Conservation (phyloP, 1,140 invertebrate genomes). For the Caenorhabditis elegans region DNA sequence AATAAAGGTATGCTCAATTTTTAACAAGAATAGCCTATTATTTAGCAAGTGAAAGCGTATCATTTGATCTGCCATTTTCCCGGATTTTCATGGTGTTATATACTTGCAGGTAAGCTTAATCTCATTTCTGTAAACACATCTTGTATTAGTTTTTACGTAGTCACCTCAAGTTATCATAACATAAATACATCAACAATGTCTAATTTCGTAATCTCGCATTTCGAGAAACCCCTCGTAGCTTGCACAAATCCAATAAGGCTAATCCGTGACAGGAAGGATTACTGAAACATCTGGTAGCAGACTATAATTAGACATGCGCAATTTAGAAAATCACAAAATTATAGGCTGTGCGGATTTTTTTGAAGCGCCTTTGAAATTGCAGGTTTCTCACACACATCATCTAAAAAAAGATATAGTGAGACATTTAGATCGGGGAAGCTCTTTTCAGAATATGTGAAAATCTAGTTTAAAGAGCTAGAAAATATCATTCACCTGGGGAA, state of each 20-base stretch:
- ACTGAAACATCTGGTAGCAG: not conserved
- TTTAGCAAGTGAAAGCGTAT: too few relatives aligned
- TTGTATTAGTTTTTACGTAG: too few relatives aligned
- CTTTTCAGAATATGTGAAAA: too few relatives aligned
- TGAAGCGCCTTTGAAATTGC: not conserved
- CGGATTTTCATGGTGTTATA: too few relatives aligned
- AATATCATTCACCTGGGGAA: too few relatives aligned
- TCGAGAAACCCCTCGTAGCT: not conserved
- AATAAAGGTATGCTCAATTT: too few relatives aligned
- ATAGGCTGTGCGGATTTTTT: not conserved
- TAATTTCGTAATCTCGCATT: not conserved
- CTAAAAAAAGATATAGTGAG: not conserved
- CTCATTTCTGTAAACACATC: too few relatives aligned
- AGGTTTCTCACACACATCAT: not conserved
- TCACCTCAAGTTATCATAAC: too few relatives aligned
- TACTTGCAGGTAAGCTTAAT: too few relatives aligned
- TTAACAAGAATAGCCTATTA: too few relatives aligned
- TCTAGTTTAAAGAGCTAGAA: too few relatives aligned
- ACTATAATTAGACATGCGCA: conserved; percentile 3
- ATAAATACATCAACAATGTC: not conserved
- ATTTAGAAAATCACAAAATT: not conserved
- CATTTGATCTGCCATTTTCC: too few relatives aligned
- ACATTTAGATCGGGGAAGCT: not conserved
- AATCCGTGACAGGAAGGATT: not conserved
- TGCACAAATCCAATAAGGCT: not conserved